Base-by-base conservation (phyloP, 1,140 invertebrate genomes). In the Drosophila azteca region DNA sequence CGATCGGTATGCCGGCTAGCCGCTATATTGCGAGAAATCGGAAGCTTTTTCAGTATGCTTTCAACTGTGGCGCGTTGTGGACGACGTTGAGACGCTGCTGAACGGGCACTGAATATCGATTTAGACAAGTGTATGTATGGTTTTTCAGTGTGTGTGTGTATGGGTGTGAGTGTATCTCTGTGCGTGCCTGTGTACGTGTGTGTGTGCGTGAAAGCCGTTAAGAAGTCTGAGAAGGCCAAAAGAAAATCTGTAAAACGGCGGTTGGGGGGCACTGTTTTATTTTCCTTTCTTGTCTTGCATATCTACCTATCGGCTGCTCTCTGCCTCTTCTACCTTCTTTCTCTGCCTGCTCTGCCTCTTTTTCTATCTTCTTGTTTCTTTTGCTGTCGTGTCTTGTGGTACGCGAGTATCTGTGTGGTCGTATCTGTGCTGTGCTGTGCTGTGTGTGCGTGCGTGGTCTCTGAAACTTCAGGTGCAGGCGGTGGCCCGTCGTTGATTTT, bases 161-260 rank as follows among this genome's bases (percentile, higher is more conserved):
- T 46, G 44, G 54, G 41, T 55, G 44, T 41, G 52, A 41, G 31
- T 46, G 43, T 78, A 3, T 31, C 7, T 31, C n/a, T 46, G 62
- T 46, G 58, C 24, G 35, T 52, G 55, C 45, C 26, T 41, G 22
- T 46, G 44, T 55, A 48, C 51, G 44, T 41, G 52, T 46, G 39
- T 50, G 43, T 78, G 65, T 78, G 58, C 59, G 66, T 74, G 83
- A 79, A 87, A 87, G 82, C 82, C 83, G 82, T 87, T 87, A 87
- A 87, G 82, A 87, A 87, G 82, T 83, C 75, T 67, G 52, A 48
- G 59, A 43, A 57, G 66, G 62, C 57, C 66, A 74, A 59, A 74
- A 69, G 61, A 82, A 88, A 87, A 87, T 88, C 82, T 87, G 75
- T 76, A 82, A 87, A 87, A 83, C 82, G 82, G 82, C 83, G 83